These are phyloP conservation scores for Limnothrissa miodon DNA, from an alignment of 2,113 vertebrate genomes.

Conservation along the genomic window DNA sequence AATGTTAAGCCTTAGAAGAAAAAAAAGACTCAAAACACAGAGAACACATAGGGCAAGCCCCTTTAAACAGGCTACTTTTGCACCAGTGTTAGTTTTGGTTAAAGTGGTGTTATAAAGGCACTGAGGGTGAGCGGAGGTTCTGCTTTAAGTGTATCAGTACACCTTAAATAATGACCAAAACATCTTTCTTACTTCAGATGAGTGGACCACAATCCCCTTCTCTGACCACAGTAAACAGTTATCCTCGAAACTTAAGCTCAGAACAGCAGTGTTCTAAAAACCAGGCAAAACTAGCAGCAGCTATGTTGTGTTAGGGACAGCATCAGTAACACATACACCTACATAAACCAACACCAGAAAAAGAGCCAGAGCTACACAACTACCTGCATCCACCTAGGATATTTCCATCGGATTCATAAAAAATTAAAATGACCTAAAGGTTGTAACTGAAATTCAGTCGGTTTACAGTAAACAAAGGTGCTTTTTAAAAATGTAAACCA, in stretches of 20 bases:
- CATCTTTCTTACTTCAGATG: constrained; percentile 30
- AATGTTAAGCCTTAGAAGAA: constrained; percentile 33
- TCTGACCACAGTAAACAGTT: constrained; percentile 25
- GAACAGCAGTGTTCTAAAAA: constrained; percentile 58
- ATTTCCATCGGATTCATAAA: background rate
- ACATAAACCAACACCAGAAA: constrained; percentile 29
- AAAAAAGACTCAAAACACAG: constrained; percentile 18
- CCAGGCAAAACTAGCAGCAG: constrained; percentile 67
- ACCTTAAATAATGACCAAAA: constrained; percentile 28
- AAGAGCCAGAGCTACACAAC: constrained; percentile 44
- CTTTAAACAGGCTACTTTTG: constrained; percentile 33
- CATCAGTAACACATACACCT: constrained; percentile 34
- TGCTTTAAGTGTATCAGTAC: constrained; percentile 26
- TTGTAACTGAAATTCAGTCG: constrained; percentile 31
- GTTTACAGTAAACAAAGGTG: constrained; percentile 64
- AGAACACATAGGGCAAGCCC: constrained; percentile 26
- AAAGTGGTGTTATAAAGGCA: constrained; percentile 28
- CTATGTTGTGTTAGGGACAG: constrained; percentile 39
- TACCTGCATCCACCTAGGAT: constrained; percentile 31
- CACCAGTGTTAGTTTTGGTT: constrained; percentile 38
- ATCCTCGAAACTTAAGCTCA: constrained; percentile 15
- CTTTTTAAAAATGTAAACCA: constrained; percentile 37
- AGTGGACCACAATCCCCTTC: constrained; percentile 17
- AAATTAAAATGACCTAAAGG: constrained; percentile 37
- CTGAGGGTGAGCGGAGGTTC: constrained; percentile 23